Percentiles rank a stretch among this genome's conserved stretches.
These are phyloP conservation scores for Spicauda simplicius DNA, from an alignment of 2,888 invertebrate genomes.

Conservation along the genomic window DNA sequence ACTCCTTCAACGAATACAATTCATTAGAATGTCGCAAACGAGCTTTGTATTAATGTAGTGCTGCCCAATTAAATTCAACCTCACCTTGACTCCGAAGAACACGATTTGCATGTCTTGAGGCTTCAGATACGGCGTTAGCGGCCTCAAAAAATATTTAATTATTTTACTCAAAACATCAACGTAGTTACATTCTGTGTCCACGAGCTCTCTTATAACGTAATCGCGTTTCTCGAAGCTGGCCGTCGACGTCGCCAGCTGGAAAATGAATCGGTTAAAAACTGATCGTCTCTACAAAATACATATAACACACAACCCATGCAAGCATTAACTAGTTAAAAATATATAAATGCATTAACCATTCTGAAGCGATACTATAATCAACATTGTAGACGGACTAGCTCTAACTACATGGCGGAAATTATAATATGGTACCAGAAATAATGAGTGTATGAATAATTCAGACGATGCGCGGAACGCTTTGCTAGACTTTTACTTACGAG, in stretches of 20 bases:
- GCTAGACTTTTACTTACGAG: constrained; percentile 65
- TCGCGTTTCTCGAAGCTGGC: constrained; percentile 94
- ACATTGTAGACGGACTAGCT: constrained; percentile 44
- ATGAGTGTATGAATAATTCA: constrained; percentile 71
- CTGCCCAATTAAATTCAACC: constrained; percentile 4
- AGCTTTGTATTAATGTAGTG: background rate
- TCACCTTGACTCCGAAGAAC: constrained; percentile 95
- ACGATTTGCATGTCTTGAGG: constrained; percentile 91
- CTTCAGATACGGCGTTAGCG: constrained; percentile 88
- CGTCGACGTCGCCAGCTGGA: constrained; percentile 80
- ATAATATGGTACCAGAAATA: constrained; percentile 65
- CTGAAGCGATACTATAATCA: constrained; percentile 30
- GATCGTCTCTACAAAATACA: constrained; percentile 3
- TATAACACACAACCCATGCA: constrained; percentile 22
- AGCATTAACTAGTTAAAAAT: constrained; percentile 31
- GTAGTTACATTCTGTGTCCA: constrained; percentile 99
- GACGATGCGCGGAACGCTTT: constrained; percentile 52
- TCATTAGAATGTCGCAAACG: background rate
- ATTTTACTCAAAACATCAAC: constrained; percentile 96
- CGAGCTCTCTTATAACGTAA: constrained; percentile 95
- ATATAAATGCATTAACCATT: constrained; percentile 47
- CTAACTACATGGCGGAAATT: constrained; percentile 53
- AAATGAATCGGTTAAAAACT: constrained; percentile 31
- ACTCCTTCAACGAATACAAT: constrained; percentile 83
- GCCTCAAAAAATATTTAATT: constrained; percentile 91